Percentiles rank a stretch among this genome's conserved stretches.
Evolutionary conservation across 2,797 vertebrate species (phyloP).

Genomic region (Muraenolepis orangiensis): DNA sequence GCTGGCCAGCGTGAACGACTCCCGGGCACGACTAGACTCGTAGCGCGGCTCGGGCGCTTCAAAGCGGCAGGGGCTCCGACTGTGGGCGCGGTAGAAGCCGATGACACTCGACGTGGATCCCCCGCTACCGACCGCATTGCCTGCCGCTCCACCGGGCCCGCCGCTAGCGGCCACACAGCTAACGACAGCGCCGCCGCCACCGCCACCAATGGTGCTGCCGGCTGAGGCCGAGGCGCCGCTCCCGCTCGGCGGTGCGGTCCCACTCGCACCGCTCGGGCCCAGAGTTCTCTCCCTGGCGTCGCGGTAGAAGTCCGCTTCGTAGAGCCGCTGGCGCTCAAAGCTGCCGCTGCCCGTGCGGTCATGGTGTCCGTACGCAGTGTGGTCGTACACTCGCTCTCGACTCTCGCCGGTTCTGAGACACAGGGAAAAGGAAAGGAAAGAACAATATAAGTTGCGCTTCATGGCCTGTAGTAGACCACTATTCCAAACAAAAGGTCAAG

Average conservation of each 20-base stretch:
- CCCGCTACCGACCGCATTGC: slow-evolving; percentile 53
- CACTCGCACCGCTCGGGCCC: slow-evolving; percentile 59
- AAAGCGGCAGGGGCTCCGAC: slow-evolving; percentile 94
- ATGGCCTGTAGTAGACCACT: neutral
- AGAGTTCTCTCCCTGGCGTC: slow-evolving; percentile 91
- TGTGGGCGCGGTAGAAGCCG: slow-evolving; percentile 93
- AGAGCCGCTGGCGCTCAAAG: slow-evolving; percentile 96
- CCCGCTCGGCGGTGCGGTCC: slow-evolving; percentile 65
- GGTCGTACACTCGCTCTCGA: slow-evolving; percentile 96
- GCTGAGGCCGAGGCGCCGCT: slow-evolving; percentile 61
- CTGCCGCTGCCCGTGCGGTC: slow-evolving; percentile 84
- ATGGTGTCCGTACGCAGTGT: slow-evolving; percentile 98
- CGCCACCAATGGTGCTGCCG: slow-evolving; percentile 59
- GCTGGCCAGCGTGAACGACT: slow-evolving; percentile 92
- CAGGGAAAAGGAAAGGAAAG: slow-evolving; percentile 42
- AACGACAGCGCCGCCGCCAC: slow-evolving; percentile 37
- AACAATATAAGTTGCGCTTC: neutral
- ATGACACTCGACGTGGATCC: slow-evolving; percentile 69
- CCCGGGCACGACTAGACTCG: slow-evolving; percentile 86
- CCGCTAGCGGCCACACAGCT: slow-evolving; percentile 23
- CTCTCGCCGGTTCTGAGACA: slow-evolving; percentile 88
- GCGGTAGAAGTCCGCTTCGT: slow-evolving; percentile 97
- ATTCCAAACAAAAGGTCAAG: neutral
- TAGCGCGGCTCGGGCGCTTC: slow-evolving; percentile 93
- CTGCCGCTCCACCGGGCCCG: slow-evolving; percentile 61